Percentiles rank a stretch among this genome's conserved stretches.
phyloP scores from a whole-genome alignment of 2,113 vertebrate genomes.

The Caranx melampygus region DNA sequence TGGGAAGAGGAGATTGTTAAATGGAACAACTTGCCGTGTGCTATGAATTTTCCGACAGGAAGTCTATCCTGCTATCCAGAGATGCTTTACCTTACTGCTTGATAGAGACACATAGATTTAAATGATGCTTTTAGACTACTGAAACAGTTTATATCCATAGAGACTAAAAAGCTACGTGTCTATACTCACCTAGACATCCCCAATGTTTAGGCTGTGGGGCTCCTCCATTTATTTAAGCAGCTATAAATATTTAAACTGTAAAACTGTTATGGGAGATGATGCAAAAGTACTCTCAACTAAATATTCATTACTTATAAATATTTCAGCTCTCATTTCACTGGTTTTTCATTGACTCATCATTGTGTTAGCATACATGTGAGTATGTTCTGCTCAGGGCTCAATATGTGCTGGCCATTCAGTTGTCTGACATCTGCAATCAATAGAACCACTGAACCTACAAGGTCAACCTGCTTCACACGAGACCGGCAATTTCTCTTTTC shows the following conservation, averaged over 20 bases:
- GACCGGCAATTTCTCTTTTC: conserved; percentile 15
- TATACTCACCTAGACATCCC: conserved; percentile 44
- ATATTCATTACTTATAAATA: conserved; percentile 83
- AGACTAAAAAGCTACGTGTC: conserved; percentile 11
- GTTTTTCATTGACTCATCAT: conserved; percentile 60
- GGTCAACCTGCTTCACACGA: conserved; percentile 24
- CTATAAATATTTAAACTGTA: conserved; percentile 80
- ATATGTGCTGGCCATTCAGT: conserved; percentile 21
- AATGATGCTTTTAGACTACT: conserved; percentile 16
- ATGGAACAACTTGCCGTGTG: conserved; percentile 48
- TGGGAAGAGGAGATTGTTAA: conserved; percentile 44
- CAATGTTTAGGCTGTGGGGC: conserved; percentile 52
- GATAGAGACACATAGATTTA: conserved; percentile 7
- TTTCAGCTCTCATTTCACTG: conserved; percentile 76
- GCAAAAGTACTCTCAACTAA: conserved; percentile 74
- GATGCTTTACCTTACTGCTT: conserved; percentile 34
- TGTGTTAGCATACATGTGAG: conserved; percentile 4
- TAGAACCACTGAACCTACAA: conserved; percentile 49
- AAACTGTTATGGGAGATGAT: conserved; percentile 70
- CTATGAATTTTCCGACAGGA: conserved; percentile 41
- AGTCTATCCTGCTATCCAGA: conserved; percentile 14
- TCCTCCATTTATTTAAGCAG: conserved; percentile 70
- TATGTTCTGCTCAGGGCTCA: conserved; percentile 28
- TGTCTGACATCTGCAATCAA: conserved; percentile 51
- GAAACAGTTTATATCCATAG: conserved; percentile 15